A percentile compares a stretch with the other conserved stretches of the same genome.
Evolutionary conservation across 2,113 vertebrate genomes (phyloP).

Genomic region (Myiopsitta monachus): DNA sequence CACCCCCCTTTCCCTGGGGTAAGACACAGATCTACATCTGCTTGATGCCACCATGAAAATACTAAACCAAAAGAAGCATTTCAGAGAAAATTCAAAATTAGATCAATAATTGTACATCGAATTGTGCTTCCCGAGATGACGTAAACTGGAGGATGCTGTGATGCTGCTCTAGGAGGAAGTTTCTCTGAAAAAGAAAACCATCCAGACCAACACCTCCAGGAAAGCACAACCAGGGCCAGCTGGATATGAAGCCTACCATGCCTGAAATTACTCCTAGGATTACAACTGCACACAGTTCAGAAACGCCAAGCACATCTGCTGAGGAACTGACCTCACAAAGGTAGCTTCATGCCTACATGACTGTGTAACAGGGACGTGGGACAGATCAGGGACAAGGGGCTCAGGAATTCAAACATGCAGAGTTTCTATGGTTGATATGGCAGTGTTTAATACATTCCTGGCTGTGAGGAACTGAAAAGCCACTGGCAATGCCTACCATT

Average conservation of each 20-base stretch:
- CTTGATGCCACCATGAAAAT: not conserved
- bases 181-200: not conserved
- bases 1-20: not conserved
- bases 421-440: not conserved
- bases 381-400: not conserved
- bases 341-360: rapidly evolving
- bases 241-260: not conserved
- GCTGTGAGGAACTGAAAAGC: not conserved
- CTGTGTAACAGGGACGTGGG: rapidly evolving
- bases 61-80: not conserved
- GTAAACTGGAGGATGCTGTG: not conserved
- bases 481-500: too few relatives aligned
- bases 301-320: not conserved
- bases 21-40: rapidly evolving
- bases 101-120: not conserved
- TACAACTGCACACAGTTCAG: not conserved
- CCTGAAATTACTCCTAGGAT: not conserved
- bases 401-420: not conserved
- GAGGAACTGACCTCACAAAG: not conserved
- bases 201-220: not conserved
- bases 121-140: not conserved
- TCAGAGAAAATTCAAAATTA: not conserved
- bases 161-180: not conserved
- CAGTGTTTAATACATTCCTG: not conserved
- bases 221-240: not conserved